Evolutionary conservation across 2,113 vertebrate genomes (phyloP).

Genomic region (Elanus axillaris): DNA sequence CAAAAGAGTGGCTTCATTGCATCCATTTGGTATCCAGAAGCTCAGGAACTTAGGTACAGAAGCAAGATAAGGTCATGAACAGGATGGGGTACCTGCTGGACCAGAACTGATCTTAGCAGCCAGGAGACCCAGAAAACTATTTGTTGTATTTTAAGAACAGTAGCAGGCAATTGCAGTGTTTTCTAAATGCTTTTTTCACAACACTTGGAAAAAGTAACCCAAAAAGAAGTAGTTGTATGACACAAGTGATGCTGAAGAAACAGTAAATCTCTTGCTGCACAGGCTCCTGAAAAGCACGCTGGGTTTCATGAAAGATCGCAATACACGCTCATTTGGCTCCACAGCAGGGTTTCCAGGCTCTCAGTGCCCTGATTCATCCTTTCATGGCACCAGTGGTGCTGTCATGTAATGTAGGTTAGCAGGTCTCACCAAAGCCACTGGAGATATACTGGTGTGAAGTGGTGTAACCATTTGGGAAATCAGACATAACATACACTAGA

Average conservation of each 20-base stretch:
- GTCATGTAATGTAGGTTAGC: not conserved
- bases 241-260: not conserved
- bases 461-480: not conserved
- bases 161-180: not conserved
- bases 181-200: not conserved
- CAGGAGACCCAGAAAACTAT: not conserved
- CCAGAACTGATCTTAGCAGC: not conserved
- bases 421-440: not conserved
- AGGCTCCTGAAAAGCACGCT: not conserved
- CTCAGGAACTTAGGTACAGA: not conserved
- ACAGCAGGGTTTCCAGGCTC: not conserved
- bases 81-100: not conserved
- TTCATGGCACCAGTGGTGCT: not conserved
- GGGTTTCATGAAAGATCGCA: not conserved
- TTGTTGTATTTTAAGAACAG: not conserved
- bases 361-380: not conserved
- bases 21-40: not conserved
- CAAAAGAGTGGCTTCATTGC: not conserved
- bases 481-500: not conserved
- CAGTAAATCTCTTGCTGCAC: not conserved
- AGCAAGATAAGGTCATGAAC: not conserved
- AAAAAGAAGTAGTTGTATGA: not conserved
- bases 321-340: not conserved
- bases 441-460: not conserved
- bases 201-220: not conserved